These are phyloP conservation scores for Pseudorasbora parva DNA, from an alignment of 2,113 vertebrate species.

Conservation along the genomic window DNA sequence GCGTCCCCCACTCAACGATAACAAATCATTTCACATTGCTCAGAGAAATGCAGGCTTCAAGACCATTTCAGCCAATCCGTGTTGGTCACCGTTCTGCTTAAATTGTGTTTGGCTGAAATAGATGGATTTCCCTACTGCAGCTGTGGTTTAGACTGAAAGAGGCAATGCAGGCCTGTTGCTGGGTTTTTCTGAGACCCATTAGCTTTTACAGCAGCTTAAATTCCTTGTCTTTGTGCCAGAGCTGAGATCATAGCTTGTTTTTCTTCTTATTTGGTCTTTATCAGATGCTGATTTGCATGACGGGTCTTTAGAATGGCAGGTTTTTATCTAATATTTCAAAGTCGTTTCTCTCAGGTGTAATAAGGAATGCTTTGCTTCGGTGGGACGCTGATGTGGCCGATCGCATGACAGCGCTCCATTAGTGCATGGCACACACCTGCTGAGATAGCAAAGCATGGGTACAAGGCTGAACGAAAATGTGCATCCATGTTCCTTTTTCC, in stretches of 20 bases:
- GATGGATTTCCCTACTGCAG: constrained; percentile 35
- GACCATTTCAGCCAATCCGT: not conserved
- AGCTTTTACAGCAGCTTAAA: constrained; percentile 55
- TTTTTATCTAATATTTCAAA: not conserved
- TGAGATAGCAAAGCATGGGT: not conserved
- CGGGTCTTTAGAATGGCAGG: constrained; percentile 26
- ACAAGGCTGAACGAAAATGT: too few relatives aligned
- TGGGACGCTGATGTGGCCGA: not conserved
- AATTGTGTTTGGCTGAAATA: constrained; percentile 7
- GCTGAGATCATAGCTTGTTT: constrained; percentile 52
- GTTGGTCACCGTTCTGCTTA: constrained; percentile 5
- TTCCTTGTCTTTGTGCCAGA: constrained; percentile 51
- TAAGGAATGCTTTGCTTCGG: constrained; percentile 19
- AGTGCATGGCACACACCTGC: constrained; percentile 31
- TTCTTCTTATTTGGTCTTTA: constrained; percentile 57
- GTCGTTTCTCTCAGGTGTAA: constrained; percentile 20
- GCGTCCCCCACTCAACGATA: not conserved
- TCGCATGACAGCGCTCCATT: not conserved
- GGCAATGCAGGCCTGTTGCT: constrained; percentile 40
- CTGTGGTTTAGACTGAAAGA: constrained; percentile 15
- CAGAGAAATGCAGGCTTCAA: not conserved
- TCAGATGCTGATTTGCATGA: constrained; percentile 52
- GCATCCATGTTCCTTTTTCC: not conserved
- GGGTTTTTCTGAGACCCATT: constrained; percentile 55
- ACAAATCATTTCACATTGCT: constrained; percentile 8